These are phyloP conservation scores for Leptothorax acervorum DNA, from an alignment of 2,888 invertebrate species.

Conservation along the genomic window DNA sequence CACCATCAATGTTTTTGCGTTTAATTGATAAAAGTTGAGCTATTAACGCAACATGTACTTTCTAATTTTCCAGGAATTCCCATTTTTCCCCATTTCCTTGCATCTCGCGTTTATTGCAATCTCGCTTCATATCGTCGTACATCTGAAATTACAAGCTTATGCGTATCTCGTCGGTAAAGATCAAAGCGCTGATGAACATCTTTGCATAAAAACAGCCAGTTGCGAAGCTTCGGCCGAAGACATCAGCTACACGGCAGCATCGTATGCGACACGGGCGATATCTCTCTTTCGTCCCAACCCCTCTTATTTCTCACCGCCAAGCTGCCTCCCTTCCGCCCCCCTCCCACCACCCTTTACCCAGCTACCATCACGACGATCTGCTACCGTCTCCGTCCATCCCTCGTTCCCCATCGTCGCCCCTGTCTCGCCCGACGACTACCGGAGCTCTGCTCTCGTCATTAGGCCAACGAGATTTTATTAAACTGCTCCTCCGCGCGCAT, in stretches of 20 bases:
- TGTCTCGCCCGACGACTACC: constrained; percentile 54
- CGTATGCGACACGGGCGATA: constrained; percentile 49
- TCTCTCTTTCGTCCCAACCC: constrained; percentile 46
- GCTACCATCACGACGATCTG: constrained; percentile 51
- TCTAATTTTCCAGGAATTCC: not conserved
- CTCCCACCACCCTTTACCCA: not conserved
- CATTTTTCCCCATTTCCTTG: not conserved
- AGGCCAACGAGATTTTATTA: constrained; percentile 73
- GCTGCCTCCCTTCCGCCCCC: not conserved
- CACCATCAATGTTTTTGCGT: not conserved
- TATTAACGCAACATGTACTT: not conserved
- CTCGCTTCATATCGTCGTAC: not conserved
- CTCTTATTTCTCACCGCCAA: constrained; percentile 45
- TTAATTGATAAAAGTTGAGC: not conserved
- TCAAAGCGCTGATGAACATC: constrained; percentile 52
- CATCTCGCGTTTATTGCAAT: not conserved
- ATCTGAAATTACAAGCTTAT: constrained; percentile 31
- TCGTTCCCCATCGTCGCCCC: constrained; percentile 54
- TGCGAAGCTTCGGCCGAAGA: constrained; percentile 37
- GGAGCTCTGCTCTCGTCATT: constrained; percentile 64
- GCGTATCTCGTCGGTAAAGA: constrained; percentile 36
- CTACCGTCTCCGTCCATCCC: constrained; percentile 53
- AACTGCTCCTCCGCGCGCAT: constrained; percentile 56
- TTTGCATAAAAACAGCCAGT: constrained; percentile 50
- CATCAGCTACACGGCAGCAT: constrained; percentile 46